These are phyloP conservation scores for Erebia aethiops DNA, from an alignment of 2,888 invertebrate genomes.

Conservation along the genomic window DNA sequence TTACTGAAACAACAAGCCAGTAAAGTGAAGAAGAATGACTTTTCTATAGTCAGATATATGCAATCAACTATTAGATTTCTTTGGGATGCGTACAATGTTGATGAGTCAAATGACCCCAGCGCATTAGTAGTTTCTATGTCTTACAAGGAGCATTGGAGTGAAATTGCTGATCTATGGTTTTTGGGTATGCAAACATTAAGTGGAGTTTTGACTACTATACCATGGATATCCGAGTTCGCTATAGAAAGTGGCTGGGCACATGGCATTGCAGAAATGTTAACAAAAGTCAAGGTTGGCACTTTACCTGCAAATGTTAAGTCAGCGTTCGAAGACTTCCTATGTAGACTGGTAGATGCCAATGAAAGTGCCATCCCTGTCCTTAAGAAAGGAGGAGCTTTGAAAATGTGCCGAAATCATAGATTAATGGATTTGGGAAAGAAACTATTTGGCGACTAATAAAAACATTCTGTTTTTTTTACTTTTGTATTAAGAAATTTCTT, in stretches of 20 bases:
- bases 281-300: slow-evolving; percentile 91
- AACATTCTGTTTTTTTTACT: slow-evolving; percentile 17
- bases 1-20: slow-evolving; percentile 92
- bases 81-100: slow-evolving; percentile 96
- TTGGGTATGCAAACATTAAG: slow-evolving; percentile 97
- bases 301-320: slow-evolving; percentile 92
- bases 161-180: slow-evolving; percentile 96
- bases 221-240: slow-evolving; percentile 95
- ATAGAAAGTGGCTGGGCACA: slow-evolving; percentile 97
- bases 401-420: slow-evolving; percentile 92
- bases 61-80: slow-evolving; percentile 94
- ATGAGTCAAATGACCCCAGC: slow-evolving; percentile 92
- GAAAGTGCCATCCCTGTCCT: slow-evolving; percentile 88
- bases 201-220: slow-evolving; percentile 89
- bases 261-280: slow-evolving; percentile 91
- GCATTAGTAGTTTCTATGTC: slow-evolving; percentile 92
- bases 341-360: slow-evolving; percentile 92
- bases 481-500: slow-evolving; percentile 25
- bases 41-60: slow-evolving; percentile 94
- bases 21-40: slow-evolving; percentile 93
- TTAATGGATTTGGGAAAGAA: slow-evolving; percentile 95
- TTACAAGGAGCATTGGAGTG: slow-evolving; percentile 95
- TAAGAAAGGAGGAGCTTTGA: slow-evolving; percentile 91
- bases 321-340: slow-evolving; percentile 95
- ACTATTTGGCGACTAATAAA: slow-evolving; percentile 90